Evolutionary conservation across 2,797 vertebrate species (phyloP).

Genomic region (Prionace glauca): DNA sequence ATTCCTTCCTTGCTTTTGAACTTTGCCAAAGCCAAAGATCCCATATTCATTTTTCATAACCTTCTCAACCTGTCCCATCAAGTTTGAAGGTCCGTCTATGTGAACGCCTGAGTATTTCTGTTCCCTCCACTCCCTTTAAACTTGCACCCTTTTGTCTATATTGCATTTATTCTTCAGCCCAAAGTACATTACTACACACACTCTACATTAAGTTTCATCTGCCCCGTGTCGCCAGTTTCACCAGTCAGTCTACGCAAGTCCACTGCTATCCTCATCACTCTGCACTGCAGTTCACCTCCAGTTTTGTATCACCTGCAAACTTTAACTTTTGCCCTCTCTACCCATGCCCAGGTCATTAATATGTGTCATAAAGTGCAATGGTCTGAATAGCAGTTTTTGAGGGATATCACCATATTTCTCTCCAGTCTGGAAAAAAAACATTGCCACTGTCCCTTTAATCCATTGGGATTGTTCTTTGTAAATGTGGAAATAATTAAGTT

Average conservation of each 20-base stretch:
- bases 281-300: background rate
- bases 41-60: background rate
- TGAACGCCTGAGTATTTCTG: background rate
- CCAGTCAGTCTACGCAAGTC: background rate
- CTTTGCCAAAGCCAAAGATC: background rate
- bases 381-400: background rate
- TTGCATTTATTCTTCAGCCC: background rate
- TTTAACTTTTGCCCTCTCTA: background rate
- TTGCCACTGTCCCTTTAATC: background rate
- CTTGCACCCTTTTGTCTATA: background rate
- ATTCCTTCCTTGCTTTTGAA: background rate
- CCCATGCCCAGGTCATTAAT: background rate
- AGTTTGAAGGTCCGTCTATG: background rate
- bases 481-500: too few species aligned
- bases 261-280: background rate
- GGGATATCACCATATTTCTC: background rate
- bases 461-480: background rate
- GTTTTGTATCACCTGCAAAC: background rate
- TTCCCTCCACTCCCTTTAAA: background rate
- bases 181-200: background rate
- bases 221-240: background rate
- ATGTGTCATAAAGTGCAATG: background rate
- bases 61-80: background rate
- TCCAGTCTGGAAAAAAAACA: background rate
- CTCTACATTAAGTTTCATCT: background rate